Conservation (phyloP, 2,113 vertebrate genomes). For the Tachycineta bicolor region DNA sequence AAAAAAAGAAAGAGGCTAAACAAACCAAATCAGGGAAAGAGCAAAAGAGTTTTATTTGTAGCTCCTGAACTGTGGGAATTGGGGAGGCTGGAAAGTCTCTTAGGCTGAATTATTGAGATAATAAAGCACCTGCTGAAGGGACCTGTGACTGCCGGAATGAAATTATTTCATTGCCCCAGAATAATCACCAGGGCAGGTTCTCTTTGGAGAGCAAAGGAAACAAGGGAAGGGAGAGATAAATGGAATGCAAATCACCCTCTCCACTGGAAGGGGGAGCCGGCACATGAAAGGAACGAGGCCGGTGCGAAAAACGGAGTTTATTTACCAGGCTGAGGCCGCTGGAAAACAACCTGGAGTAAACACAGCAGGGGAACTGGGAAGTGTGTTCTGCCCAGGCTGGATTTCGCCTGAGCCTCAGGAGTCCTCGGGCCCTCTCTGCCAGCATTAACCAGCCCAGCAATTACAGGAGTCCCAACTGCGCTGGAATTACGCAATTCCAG, state of each 20-base stretch:
- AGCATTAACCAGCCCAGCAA: background rate
- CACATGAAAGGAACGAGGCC: background rate
- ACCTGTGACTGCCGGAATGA: slow-evolving; percentile 40
- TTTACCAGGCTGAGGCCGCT: background rate
- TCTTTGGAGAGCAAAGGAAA: slow-evolving; percentile 37
- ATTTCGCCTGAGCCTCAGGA: accelerated
- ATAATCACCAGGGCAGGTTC: slow-evolving; percentile 52
- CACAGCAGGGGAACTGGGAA: background rate
- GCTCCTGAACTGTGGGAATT: slow-evolving; percentile 63
- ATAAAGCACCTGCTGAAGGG: slow-evolving; percentile 67
- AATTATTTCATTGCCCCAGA: slow-evolving; percentile 59
- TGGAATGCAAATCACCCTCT: slow-evolving; percentile 41
- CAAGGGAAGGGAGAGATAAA: background rate
- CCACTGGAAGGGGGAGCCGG: background rate
- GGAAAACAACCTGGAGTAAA: background rate
- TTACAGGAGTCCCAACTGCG: accelerated
- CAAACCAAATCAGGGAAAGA: slow-evolving; percentile 44
- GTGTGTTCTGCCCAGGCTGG: background rate
- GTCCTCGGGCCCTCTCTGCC: background rate
- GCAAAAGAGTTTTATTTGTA: slow-evolving; percentile 65
- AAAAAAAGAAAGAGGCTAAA: slow-evolving; percentile 50
- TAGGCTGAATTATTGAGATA: slow-evolving; percentile 65
- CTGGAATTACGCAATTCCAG: accelerated
- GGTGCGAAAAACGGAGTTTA: background rate
- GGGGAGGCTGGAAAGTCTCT: slow-evolving; percentile 48